Base-by-base conservation (phyloP, 2,888 invertebrate species). In the Timandra comae region DNA sequence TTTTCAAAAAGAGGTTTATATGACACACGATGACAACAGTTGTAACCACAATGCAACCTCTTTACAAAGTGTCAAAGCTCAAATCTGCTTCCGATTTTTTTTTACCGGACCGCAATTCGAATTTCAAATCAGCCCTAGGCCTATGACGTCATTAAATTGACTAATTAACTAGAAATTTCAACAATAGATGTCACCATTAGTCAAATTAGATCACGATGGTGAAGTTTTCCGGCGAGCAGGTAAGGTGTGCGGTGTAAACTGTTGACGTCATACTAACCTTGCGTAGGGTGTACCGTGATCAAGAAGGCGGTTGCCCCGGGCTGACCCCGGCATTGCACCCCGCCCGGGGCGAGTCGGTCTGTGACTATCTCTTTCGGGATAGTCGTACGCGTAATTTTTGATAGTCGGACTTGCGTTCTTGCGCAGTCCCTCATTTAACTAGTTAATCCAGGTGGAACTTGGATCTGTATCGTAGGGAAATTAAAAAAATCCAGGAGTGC, bases 221-320 rank as follows among this genome's bases (percentile, higher is more conserved):
- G 52, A 71, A 56, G 66, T 71, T 59, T 46, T 49, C 22, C 22
- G 11, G 19, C 7, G 8, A 12, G 2, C n/a, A n/a, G n/a, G n/a
- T n/a, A n/a, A n/a, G n/a, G n/a, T n/a, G n/a, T n/a, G n/a, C n/a
- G n/a, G n/a, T n/a, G n/a, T n/a, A n/a, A n/a, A n/a, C 3, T 1
- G 2, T 0, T 0, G 0, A 0, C 0, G 26, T 8, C 75, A 86
- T 86, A 89, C 91, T 91, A 91, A 91, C 91, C 91, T 91, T 89
- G 89, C 91, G 90, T 81, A 90, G 90, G 88, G 89, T 87, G 79
- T 76, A 89, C 88, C 89, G 88, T 87, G 91, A 91, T 91, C 91
- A 90, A 1, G 75, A 69, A 88, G 89, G 88, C 88, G 88, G 87
- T 87, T 88, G 88, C 88, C 82, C 85, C 87, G 71, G 88, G 74